Conservation (phyloP, 2,797 vertebrate genomes). For the Hipposideros larvatus region DNA sequence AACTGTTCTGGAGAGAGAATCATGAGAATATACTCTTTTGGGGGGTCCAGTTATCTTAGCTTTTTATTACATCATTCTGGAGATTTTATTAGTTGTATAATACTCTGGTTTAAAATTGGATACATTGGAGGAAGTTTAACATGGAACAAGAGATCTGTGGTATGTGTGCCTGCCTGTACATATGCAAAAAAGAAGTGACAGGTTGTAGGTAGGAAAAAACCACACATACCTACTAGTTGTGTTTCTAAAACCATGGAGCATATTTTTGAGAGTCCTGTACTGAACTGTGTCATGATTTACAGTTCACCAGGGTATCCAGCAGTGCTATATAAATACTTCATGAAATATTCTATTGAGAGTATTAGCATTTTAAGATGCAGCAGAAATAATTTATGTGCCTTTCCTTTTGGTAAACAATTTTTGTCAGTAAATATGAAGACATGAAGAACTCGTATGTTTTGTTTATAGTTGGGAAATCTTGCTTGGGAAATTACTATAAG, state of each 20-base stretch:
- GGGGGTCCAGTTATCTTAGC: not conserved
- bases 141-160: not conserved
- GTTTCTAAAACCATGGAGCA: not conserved
- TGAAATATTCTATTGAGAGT: constrained; percentile 47
- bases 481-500: constrained; percentile 43
- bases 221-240: not conserved
- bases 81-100: not conserved
- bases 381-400: constrained; percentile 24
- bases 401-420: not conserved
- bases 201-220: not conserved
- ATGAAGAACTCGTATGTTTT: not conserved
- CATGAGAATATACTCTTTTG: not conserved
- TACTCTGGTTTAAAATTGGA: not conserved
- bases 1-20: not conserved
- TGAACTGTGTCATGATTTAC: constrained; percentile 26
- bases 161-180: not conserved
- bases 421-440: constrained; percentile 27
- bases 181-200: not conserved
- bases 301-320: not conserved
- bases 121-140: not conserved
- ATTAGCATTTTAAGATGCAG: constrained; percentile 39
- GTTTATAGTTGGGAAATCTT: constrained; percentile 40
- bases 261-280: not conserved
- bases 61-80: not conserved
- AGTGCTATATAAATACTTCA: constrained; percentile 9